Evolutionary conservation across 2,113 vertebrate genomes (phyloP), one percentile per base, ranked within the genome.

Genomic region (Hypomesus transpacificus): DNA sequence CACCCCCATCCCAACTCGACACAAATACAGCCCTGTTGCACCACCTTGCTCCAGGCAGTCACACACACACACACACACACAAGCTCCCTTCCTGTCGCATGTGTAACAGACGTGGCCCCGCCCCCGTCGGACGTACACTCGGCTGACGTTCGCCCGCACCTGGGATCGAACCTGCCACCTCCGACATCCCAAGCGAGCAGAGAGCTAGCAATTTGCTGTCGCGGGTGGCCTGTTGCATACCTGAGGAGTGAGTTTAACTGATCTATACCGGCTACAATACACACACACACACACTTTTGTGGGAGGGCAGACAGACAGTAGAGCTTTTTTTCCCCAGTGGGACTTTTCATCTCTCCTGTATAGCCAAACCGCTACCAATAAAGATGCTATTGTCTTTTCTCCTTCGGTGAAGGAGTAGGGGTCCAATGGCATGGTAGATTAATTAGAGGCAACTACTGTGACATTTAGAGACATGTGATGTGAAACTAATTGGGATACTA

Each of bases 381-480:
- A 80, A 79, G 69, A 62, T 8, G 73, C 66, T 46, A 50, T 75
- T 86, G 74, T 82, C 14, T 22, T 8, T 13, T 9, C 21, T 63
- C 78, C 69, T 46, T 46, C 39, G 8, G 7, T 46, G 39, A 46
- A 9, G 39, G 8, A 66, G 72, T 60, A 1, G 26, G n/a, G 63
- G 28, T 73, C 22, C 70, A 75, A 39, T 72, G 74, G 17, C 52
- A 14, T 53, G 53, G 53, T n/a, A 2, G 16, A 18, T 56, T 56
- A 80, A 68, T 75, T 71, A 75, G 17, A 65, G 64, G 67, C 62
- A 46, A 52, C 39, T 18, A 54, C 20, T 20, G 46, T 4, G 34
- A 3, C 20, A 53, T 14, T 0, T 73, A 20, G 26, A 18, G 22
- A 46, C 52, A 72, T 69, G 71, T 73, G 78, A 71, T 83, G 62